Evolutionary conservation across 1,140 invertebrate genomes (phyloP), one percentile per base, ranked within the genome.

Genomic region (Drosophila guanche): DNA sequence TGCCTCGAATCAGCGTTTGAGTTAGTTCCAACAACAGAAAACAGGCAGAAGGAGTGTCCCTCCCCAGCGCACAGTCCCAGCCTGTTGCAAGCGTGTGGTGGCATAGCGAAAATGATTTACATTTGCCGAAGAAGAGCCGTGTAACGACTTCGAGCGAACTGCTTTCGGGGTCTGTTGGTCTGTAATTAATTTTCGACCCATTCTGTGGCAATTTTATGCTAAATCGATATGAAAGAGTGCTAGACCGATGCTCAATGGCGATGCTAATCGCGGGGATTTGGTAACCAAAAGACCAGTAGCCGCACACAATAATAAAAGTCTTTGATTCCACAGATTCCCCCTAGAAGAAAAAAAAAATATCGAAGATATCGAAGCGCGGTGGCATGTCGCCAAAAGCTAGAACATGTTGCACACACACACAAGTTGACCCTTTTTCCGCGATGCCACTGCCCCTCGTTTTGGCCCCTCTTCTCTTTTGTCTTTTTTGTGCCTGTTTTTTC

Each of bases 81-180:
- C 5, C 12, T 4, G 72, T 84, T 84, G 76, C 61, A 84, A 79
- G 69, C 84, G 69, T 68, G 62, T 70, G 68, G 47, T 90, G 68
- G 79, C 81, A 84, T 75, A 47, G 65, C 74, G 70, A 20, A 90
- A 90, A 88, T 90, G 81, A 90, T 90, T 90, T 90, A 90, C 89
- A 89, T 90, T 89, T 73, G 73, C 84, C 69, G 76, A 62, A 66
- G 55, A 67, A 78, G 33, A 37, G 69, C 63, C 81, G 78, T 77
- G 77, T 75, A 86, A 81, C 83, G 81, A 85, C 73, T 74, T 74
- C 8, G 14, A 40, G 53, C 55, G 51, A 71, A 29, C 57, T 62
- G 23, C 48, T 68, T 53, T 70, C 40, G 29, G 40, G 33, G 10
- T 37, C 33, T 37, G 10, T 7, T 37, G 33, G 33, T 48, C 55